Percentiles rank a stretch among this genome's conserved stretches.
Evolutionary conservation across 2,113 vertebrate species (phyloP).

Genomic region (Eulemur rufifrons): DNA sequence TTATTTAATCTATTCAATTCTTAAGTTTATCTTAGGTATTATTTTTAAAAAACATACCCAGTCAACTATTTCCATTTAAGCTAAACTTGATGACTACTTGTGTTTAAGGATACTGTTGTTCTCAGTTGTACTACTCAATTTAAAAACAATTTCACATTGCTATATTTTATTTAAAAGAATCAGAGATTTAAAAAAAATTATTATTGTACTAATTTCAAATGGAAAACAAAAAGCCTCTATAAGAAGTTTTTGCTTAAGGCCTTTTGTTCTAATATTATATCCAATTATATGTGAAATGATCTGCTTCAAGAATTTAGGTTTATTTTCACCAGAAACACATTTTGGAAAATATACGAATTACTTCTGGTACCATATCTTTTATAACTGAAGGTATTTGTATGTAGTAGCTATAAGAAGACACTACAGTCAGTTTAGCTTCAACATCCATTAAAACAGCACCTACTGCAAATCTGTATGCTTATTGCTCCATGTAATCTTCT

Average conservation of each 20-base stretch:
- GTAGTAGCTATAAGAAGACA: background rate
- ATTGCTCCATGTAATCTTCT: slow-evolving; percentile 79
- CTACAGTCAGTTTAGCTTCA: slow-evolving; percentile 16
- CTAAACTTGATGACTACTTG: slow-evolving; percentile 19
- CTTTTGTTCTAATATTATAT: slow-evolving; percentile 57
- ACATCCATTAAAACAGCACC: background rate
- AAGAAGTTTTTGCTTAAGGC: slow-evolving; percentile 32
- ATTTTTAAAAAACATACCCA: slow-evolving; percentile 24
- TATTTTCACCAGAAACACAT: background rate
- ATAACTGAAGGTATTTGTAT: background rate
- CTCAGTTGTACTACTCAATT: slow-evolving; percentile 23
- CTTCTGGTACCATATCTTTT: background rate
- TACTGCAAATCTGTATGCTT: background rate
- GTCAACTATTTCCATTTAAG: slow-evolving; percentile 47
- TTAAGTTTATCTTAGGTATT: slow-evolving; percentile 14
- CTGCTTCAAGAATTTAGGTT: slow-evolving; percentile 38
- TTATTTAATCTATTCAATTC: slow-evolving; percentile 37
- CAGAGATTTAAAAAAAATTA: background rate
- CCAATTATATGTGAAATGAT: slow-evolving; percentile 25
- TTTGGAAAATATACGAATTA: background rate
- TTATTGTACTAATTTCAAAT: slow-evolving; percentile 17
- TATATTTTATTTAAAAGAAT: slow-evolving; percentile 33
- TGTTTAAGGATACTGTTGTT: slow-evolving; percentile 33
- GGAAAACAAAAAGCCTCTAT: slow-evolving; percentile 65
- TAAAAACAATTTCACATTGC: background rate